These are phyloP conservation scores for Eutolmus rufibarbis DNA, from an alignment of 2,888 invertebrate species.

Conservation along the genomic window DNA sequence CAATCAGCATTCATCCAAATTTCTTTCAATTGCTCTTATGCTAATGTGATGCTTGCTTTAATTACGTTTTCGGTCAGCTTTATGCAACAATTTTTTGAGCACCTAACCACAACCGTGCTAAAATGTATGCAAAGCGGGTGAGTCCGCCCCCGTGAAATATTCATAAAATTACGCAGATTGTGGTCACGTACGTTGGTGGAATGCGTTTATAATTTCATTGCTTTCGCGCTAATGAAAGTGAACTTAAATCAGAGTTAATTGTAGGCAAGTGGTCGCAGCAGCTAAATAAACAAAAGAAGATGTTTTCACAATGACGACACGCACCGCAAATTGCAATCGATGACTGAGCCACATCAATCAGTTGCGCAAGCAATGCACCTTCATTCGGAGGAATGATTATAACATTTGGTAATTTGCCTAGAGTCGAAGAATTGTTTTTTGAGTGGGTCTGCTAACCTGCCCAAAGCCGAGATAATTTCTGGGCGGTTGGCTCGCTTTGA, in stretches of 20 bases:
- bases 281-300: background rate
- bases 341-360: constrained; percentile 10
- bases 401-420: background rate
- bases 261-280: background rate
- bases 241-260: background rate
- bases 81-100: background rate
- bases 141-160: background rate
- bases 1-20: background rate
- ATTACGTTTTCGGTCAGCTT: background rate
- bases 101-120: background rate
- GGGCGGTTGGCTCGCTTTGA: background rate
- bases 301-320: background rate
- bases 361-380: background rate
- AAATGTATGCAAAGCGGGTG: background rate
- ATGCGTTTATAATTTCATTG: background rate
- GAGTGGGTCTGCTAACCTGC: background rate
- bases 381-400: background rate
- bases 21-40: background rate
- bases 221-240: background rate
- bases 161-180: background rate
- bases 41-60: background rate
- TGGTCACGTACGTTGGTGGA: background rate
- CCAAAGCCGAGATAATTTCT: background rate
- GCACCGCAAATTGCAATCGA: background rate
- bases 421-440: background rate